phyloP scores from a whole-genome alignment of 2,113 vertebrate species.

The Chloropsis hardwickii region DNA sequence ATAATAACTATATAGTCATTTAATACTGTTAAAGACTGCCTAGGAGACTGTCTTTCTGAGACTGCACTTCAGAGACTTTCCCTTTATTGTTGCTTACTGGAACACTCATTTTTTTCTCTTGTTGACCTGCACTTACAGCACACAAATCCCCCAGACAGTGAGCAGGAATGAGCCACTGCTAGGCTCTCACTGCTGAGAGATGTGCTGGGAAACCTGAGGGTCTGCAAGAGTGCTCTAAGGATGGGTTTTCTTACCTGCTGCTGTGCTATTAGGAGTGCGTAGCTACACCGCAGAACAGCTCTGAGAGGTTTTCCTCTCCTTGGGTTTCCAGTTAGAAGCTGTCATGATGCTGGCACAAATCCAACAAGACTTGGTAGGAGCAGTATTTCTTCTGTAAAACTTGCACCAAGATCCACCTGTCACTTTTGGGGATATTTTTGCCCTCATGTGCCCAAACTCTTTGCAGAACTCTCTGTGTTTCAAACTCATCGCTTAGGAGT shows the following conservation, averaged over 20 bases:
- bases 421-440: neutral
- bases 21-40: neutral
- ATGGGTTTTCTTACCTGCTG: neutral
- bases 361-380: neutral
- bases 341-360: neutral
- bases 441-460: neutral
- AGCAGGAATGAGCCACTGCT: neutral
- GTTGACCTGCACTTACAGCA: neutral
- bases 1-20: slow-evolving; percentile 2
- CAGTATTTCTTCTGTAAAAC: neutral
- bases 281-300: neutral
- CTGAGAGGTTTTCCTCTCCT: neutral
- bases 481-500: neutral
- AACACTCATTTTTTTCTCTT: neutral
- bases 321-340: neutral
- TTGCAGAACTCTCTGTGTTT: neutral
- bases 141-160: neutral
- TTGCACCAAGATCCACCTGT: neutral
- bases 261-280: neutral
- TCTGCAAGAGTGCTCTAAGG: neutral
- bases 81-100: neutral
- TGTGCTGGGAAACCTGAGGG: neutral
- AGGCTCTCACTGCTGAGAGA: neutral
- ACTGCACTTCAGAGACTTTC: neutral
- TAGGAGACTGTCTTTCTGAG: neutral